These are phyloP conservation scores for Endomychus coccineus DNA, from an alignment of 2,888 invertebrate genomes.

Conservation along the genomic window DNA sequence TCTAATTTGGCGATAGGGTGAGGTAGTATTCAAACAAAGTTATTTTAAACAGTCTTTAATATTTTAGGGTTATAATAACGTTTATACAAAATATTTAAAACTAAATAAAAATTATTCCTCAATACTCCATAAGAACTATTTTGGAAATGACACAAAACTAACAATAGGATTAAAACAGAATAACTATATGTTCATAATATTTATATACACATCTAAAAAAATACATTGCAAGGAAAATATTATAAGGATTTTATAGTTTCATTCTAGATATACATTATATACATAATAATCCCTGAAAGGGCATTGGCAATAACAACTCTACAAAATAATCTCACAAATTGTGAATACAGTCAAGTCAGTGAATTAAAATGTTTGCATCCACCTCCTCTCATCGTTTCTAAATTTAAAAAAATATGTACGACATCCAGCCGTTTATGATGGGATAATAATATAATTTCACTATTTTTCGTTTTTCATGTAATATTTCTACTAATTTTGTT, in stretches of 20 bases:
- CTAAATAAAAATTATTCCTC: constrained; percentile 2
- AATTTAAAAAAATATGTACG: no score
- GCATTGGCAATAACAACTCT: constrained; percentile 34
- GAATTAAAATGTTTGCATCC: no score
- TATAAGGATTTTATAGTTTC: constrained; percentile 39
- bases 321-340: constrained; percentile 14
- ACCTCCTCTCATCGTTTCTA: no score
- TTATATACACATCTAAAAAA: constrained; percentile 45
- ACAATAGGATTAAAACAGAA: constrained; percentile 25
- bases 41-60: constrained; percentile 3
- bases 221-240: constrained; percentile 45
- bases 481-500: no score
- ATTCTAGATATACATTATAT: constrained; percentile 45
- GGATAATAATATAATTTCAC: no score
- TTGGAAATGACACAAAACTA: constrained; percentile 9
- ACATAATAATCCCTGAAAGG: constrained; percentile 34
- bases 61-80: constrained; percentile 1
- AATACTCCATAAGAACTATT: background rate
- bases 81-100: constrained; percentile 4
- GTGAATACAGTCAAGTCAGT: constrained; percentile 1
- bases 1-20: no score
- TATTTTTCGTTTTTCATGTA: no score
- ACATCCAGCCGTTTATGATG: no score
- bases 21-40: background rate
- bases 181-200: constrained; percentile 32